Percentiles rank a stretch among this genome's conserved stretches.
Evolutionary conservation across 2,888 invertebrate species (phyloP).

Genomic region (Drosophila kuntzei): DNA sequence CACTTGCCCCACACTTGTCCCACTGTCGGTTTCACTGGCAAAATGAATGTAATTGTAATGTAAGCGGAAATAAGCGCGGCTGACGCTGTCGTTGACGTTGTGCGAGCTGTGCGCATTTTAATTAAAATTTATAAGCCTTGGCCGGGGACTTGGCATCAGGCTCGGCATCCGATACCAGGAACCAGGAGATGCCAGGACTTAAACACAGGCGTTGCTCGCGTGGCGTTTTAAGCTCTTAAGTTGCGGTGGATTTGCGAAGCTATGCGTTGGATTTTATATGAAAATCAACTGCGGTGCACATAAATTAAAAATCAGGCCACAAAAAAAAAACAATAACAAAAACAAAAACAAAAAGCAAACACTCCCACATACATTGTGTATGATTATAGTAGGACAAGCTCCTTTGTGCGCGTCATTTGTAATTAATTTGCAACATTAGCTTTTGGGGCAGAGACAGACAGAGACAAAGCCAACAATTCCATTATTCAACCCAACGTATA

Average conservation of each 20-base stretch:
- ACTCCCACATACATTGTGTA: constrained; percentile 8
- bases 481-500: constrained; percentile 21
- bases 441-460: constrained; percentile 13
- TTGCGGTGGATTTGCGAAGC: constrained; percentile 75
- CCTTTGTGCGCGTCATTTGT: constrained; percentile 70
- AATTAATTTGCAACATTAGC: constrained; percentile 78
- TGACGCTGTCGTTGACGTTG: constrained; percentile 40
- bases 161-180: constrained; percentile 33
- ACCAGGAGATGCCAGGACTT: constrained; percentile 25
- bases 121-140: constrained; percentile 81
- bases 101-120: constrained; percentile 69
- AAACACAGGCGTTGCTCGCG: constrained; percentile 26
- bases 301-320: constrained; percentile 77
- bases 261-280: constrained; percentile 72
- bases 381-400: constrained; percentile 11
- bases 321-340: constrained; percentile 35
- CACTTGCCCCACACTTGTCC: constrained; percentile 2
- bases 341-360: constrained; percentile 25
- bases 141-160: constrained; percentile 69
- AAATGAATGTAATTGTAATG: constrained; percentile 78
- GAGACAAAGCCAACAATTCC: constrained; percentile 18
- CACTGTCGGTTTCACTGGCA: constrained; percentile 12
- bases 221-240: constrained; percentile 80
- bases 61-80: constrained; percentile 77
- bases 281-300: constrained; percentile 79